Evolutionary conservation across 2,113 vertebrate species (phyloP), one percentile per base, ranked within the genome.

Genomic region (Bubo blakistoni): DNA sequence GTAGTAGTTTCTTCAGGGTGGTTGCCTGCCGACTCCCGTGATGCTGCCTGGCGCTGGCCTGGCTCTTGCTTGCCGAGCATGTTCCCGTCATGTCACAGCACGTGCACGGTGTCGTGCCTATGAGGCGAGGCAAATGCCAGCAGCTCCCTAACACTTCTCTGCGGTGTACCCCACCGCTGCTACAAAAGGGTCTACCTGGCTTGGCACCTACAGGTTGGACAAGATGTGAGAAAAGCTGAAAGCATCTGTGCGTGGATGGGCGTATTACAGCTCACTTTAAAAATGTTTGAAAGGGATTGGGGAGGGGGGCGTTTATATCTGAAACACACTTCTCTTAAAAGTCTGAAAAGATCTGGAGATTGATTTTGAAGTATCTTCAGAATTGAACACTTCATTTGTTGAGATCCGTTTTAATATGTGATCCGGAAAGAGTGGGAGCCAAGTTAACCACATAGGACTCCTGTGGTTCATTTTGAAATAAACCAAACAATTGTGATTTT

Each of bases 41-140:
- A 30, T 17, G 46, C 46, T 47, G 46, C 46, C 46, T 21, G 46
- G 54, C 7, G 3, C 36, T 25, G 46, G 29, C 11, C 0, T 14
- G 13, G 18, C 21, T 81, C 9, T 25, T 30, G 29, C 55, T 44
- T 10, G 7, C 44, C 21, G 66, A 40, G 29, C 20, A 4, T 12
- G 1, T 76, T 67, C 36, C 36, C 2, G 0, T 25, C 14, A 3
- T 30, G 17, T 81, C 42, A 13, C 49, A 32, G 76, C 55, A 26
- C 24, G 2, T 1, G 1, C 10, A 30, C 0, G 0, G 54, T 63
- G 42, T 10, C 26, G 5, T 1, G 6, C 42, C 38, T 3, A 0
- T 9, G 13, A 16, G 2, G 1, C 17, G 3, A 46, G 44, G 44
- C 44, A 30, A 18, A 3, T 21, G 30, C 36, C 54, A 30, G 2